A percentile compares a stretch with the other conserved stretches of the same genome.
phyloP scores from a whole-genome alignment of 2,888 invertebrate species.

The Epistrophella euchroma region DNA sequence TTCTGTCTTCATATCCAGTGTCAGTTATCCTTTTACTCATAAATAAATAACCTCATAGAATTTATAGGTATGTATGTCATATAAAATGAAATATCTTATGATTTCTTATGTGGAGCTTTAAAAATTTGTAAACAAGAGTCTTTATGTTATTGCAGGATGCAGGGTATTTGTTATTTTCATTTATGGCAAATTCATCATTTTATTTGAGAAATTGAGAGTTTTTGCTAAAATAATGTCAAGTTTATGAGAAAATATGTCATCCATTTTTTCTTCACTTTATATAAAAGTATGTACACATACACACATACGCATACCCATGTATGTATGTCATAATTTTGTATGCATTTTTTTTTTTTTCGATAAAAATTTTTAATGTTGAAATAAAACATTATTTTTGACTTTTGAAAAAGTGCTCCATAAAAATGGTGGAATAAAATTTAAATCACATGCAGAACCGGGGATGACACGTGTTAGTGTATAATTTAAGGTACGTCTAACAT shows the following conservation, averaged over 20 bases:
- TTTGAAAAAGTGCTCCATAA: too few species aligned
- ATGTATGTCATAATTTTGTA: too few species aligned
- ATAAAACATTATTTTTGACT: too few species aligned
- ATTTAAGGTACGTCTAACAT: too few species aligned
- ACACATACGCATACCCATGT: too few species aligned
- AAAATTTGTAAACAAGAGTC: conserved; percentile 14
- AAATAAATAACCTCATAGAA: background rate
- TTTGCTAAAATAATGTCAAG: background rate
- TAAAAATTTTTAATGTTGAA: too few species aligned
- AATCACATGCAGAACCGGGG: too few species aligned
- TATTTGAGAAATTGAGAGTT: background rate
- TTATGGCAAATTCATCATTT: background rate
- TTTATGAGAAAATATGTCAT: background rate
- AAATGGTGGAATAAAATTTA: too few species aligned
- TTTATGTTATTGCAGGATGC: background rate
- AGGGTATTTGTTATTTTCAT: background rate
- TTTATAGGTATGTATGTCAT: background rate
- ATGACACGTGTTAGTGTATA: too few species aligned
- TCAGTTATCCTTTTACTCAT: background rate
- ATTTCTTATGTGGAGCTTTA: conserved; percentile 3
- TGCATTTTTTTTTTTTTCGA: too few species aligned
- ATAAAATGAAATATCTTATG: conserved; percentile 3
- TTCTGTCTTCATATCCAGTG: background rate
- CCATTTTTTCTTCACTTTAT: background rate
- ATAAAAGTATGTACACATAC: too few species aligned